These are phyloP conservation scores for Mya arenaria DNA, from an alignment of 1,140 invertebrate genomes.

Conservation along the genomic window DNA sequence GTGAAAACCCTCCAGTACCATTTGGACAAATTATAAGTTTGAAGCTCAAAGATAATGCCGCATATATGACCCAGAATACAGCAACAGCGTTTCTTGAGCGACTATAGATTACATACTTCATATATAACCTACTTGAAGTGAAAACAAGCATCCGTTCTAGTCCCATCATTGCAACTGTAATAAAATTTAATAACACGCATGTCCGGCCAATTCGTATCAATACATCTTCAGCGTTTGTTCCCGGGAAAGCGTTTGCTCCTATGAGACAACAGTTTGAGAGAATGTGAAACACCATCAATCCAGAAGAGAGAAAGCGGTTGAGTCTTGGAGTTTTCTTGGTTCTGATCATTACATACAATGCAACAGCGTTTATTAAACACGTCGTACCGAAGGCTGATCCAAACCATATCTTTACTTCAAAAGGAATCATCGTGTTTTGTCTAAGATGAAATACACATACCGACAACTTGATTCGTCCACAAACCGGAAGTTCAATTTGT, in stretches of 20 bases:
- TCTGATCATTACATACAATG: neutral
- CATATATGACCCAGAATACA: neutral
- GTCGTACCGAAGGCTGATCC: too few relatives aligned
- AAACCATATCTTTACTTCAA: too few relatives aligned
- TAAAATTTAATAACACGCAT: neutral
- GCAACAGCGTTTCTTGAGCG: neutral
- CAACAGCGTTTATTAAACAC: neutral
- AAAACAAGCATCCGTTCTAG: slow-evolving; percentile 15
- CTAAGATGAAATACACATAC: too few relatives aligned
- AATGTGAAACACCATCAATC: neutral
- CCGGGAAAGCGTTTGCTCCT: neutral
- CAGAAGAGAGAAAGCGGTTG: neutral
- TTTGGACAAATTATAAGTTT: neutral
- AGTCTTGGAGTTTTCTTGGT: slow-evolving; percentile 1
- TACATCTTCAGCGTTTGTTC: neutral
- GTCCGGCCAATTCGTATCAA: neutral
- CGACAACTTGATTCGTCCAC: too few relatives aligned
- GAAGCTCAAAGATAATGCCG: neutral
- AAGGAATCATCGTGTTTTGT: too few relatives aligned
- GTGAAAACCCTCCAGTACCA: neutral
- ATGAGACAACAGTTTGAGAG: neutral
- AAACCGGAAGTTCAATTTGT: too few relatives aligned
- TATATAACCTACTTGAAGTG: neutral
- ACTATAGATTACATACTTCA: neutral
- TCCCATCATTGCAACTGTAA: neutral